Evolutionary conservation across 2,797 vertebrate species (phyloP).

Genomic region (Takifugu rubripes): DNA sequence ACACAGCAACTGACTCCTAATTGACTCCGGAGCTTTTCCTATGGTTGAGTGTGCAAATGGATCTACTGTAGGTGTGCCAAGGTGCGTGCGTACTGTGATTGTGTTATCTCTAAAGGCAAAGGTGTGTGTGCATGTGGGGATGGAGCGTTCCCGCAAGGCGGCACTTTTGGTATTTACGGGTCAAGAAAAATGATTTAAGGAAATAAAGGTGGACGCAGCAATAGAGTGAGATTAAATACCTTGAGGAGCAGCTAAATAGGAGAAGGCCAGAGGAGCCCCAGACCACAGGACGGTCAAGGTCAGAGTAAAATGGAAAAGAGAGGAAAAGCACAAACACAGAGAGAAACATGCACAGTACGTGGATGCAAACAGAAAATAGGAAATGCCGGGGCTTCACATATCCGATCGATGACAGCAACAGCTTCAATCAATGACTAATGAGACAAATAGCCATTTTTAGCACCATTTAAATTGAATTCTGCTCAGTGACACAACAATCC

Average conservation of each 20-base stretch:
- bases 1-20: conserved; percentile 79
- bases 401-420: neutral
- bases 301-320: conserved; percentile 41
- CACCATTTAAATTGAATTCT: neutral
- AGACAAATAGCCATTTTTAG: neutral
- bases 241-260: conserved; percentile 79
- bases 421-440: neutral
- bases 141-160: neutral
- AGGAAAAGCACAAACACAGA: conserved; percentile 44
- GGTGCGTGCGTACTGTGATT: conserved; percentile 42
- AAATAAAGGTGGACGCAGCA: conserved; percentile 3
- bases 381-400: conserved; percentile 24
- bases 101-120: conserved; percentile 51
- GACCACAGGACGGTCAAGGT: conserved; percentile 54
- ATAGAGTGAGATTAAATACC: conserved; percentile 67
- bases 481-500: neutral
- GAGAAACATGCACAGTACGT: neutral
- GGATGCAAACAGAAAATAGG: conserved; percentile 4
- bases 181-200: neutral
- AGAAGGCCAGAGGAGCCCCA: conserved; percentile 60
- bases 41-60: conserved; percentile 57
- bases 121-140: conserved; percentile 13
- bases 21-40: conserved; percentile 67
- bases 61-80: conserved; percentile 60
- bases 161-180: too few relatives aligned